Base-by-base conservation (phyloP, 1,140 invertebrate genomes). In the Atta colombica region DNA sequence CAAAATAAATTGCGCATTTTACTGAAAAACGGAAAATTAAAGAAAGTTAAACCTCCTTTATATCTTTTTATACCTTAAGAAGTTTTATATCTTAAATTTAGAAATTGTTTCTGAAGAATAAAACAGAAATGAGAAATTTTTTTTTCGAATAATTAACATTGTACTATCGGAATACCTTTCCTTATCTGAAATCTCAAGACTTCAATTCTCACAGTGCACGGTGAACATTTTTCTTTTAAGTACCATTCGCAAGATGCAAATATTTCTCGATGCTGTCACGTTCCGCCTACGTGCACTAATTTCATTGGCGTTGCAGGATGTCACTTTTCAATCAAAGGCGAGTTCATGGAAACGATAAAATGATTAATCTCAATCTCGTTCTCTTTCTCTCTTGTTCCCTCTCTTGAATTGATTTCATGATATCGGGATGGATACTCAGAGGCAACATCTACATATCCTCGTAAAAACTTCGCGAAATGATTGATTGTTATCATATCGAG, bases 391-490 rank as follows among this genome's bases (percentile, higher is more conserved):
- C 14, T 63, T 39, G 0, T 6, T 68, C 1, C 39, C 66, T 16
- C 14, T 16, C 49, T 65, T 31, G n/a, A 86, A 72, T 89, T 55
- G 77, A 89, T 89, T 65, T 69, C 60, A 61, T 49, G 87, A 81
- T 58, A 68, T 51, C 12, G 49, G 10, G 14, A 14, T 0, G 39
- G 8, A 45, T 10, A 45, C 49, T 28, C 8, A 21, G 35, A 68
- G 49, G 10, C 8, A n/a, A 69, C 88, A 63, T 78, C 85, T 55
- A 87, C 88, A n/a, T 18, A n/a, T 35, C 3, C 65, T 89, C 89
- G 60, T 89, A 78, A 87, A 74, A 89, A 87, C 71, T 80, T 86
- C 25, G 61, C 77, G 7, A 87, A 87, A 85, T 87, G 78, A 90
- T 90, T 77, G 77, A 87, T 90, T 89, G 63, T 88, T 77, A 89